Base-by-base conservation (phyloP, 2,113 vertebrate species). In the Pelusios castaneus region DNA sequence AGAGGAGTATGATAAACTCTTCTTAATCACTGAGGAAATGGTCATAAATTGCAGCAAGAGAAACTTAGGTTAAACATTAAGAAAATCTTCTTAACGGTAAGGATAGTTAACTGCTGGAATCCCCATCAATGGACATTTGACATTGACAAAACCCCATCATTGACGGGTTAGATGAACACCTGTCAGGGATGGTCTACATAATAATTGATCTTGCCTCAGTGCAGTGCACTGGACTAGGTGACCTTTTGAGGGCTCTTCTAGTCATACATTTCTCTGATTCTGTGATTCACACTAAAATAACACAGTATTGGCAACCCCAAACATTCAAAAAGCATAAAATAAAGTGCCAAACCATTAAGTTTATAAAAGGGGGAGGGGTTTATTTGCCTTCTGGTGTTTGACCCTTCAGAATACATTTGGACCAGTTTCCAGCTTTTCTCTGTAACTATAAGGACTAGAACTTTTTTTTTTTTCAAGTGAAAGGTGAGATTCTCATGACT, bases 281-380 rank as follows among this genome's bases (percentile, higher is more conserved):
- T 38, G 4, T 38, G 63, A 58, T 43, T 96, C 90, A 94, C 84
- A 31, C 95, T 89, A 67, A 91, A 78, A 47, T 95, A 89, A 91
- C 87, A 78, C 73, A 90, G n/a, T 89, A 96, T 91, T 75, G 95
- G 96, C 92, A 95, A 90, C 85, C 51, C 93, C 89, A 96, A 82
- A 29, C 29, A 38, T 83, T 86, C 84, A 91, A 95, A 94, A 90
- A 11, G 21, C 41, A 45, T 76, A 45, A 43, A 14, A 76, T 76
- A 14, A 3, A 3, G 10, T 76, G 25, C 27, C 38, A 76, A 45
- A 45, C 43, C 6, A 76, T 45, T 22, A 43, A 21, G 12, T 38
- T 41, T 10, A 43, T 10, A 41, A 21, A 24, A 17, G 10, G 56
- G 56, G 8, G 56, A 10, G 80, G 84, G 80, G 60, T 94, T 94